phyloP scores from a whole-genome alignment of 2,113 vertebrate genomes.

The Apodemus sylvaticus region DNA sequence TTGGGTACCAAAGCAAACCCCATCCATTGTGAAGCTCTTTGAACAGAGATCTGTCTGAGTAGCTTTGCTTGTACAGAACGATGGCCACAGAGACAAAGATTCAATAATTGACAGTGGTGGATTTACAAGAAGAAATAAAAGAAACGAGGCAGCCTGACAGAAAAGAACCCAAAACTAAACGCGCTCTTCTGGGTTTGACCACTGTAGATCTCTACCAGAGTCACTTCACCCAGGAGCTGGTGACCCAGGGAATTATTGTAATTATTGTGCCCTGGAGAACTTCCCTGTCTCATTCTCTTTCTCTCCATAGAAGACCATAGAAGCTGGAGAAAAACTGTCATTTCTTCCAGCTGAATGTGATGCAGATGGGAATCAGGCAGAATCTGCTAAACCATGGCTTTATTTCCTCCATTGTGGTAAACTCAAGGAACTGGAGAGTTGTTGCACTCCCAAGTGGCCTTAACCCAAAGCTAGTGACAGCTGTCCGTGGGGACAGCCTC shows the following conservation, averaged over 20 bases:
- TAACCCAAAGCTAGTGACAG: background rate
- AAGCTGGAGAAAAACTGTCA: background rate
- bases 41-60: conserved; percentile 34
- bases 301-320: background rate
- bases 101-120: background rate
- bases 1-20: conserved; percentile 36
- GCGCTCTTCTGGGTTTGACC: background rate
- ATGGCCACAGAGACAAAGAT: background rate
- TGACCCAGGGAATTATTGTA: background rate
- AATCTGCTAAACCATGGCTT: background rate
- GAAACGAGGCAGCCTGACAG: background rate
- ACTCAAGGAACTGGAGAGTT: conserved; percentile 21
- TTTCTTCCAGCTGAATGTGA: background rate
- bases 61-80: background rate
- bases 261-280: background rate
- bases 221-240: background rate
- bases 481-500: background rate
- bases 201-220: background rate
- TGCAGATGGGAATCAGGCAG: background rate
- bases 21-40: background rate
- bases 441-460: background rate
- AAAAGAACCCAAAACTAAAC: background rate
- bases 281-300: background rate
- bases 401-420: background rate
- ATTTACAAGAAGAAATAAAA: conserved; percentile 23